These are phyloP conservation scores for Loris lydekkerianus DNA, from an alignment of 2,797 vertebrate genomes.

Conservation along the genomic window DNA sequence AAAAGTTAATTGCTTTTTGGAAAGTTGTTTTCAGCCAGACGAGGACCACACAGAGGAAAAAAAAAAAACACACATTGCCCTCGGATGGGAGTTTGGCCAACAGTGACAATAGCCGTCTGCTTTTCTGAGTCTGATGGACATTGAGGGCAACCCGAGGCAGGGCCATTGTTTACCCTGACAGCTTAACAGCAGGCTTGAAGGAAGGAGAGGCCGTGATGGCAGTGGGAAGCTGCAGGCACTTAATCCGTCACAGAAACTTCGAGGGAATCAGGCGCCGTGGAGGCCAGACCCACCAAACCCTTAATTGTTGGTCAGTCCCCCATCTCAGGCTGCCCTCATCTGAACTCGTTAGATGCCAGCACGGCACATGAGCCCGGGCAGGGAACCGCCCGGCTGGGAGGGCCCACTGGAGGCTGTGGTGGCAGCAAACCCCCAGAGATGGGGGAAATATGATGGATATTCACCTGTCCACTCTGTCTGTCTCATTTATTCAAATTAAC, in stretches of 20 bases:
- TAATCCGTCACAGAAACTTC: constrained; percentile 61
- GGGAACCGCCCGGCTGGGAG: accelerated
- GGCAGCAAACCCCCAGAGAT: neutral
- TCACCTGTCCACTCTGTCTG: neutral
- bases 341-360: neutral
- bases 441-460: neutral
- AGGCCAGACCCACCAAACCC: constrained; percentile 35
- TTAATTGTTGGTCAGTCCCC: neutral
- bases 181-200: constrained; percentile 77
- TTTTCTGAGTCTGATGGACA: constrained; percentile 63
- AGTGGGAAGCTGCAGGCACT: constrained; percentile 59
- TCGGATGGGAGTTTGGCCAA: constrained; percentile 71
- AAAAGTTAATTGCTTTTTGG: constrained; percentile 59
- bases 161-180: constrained; percentile 73
- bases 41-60: constrained; percentile 76
- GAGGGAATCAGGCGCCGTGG: constrained; percentile 57
- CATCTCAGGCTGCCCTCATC: neutral
- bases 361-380: accelerated
- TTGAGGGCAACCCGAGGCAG: constrained; percentile 52
- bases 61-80: neutral
- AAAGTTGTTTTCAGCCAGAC: constrained; percentile 41
- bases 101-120: constrained; percentile 64
- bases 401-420: neutral
- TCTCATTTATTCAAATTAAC: constrained; percentile 71
- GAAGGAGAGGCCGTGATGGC: constrained; percentile 47